phyloP scores from a whole-genome alignment of 35 echinoderm and acorn worm genomes.

The Apostichopus japonicus region DNA sequence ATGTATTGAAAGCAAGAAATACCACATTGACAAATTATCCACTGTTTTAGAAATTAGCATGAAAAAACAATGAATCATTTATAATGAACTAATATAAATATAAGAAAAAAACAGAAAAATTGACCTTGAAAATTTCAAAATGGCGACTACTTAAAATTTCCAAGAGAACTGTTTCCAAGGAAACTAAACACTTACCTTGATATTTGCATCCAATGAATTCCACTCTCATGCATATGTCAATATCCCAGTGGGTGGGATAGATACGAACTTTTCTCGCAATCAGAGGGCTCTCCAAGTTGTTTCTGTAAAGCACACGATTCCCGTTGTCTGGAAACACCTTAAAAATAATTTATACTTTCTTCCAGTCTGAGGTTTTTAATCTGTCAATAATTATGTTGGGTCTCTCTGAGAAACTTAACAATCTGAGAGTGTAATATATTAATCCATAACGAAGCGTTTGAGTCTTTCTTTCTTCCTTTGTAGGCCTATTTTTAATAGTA shows the following conservation, averaged over 20 bases:
- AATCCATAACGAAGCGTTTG: too few species aligned
- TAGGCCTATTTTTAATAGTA: background rate
- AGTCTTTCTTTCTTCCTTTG: background rate
- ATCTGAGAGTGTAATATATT: background rate
- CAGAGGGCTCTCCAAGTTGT: slow-evolving; percentile 57
- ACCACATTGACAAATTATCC: too few species aligned
- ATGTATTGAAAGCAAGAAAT: too few species aligned
- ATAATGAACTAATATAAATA: too few species aligned
- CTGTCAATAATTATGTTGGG: too few species aligned
- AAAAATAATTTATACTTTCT: background rate
- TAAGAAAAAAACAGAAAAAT: too few species aligned
- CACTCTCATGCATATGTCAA: slow-evolving; percentile 67
- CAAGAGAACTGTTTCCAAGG: too few species aligned
- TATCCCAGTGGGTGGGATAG: slow-evolving; percentile 42
- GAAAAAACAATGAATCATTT: too few species aligned
- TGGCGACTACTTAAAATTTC: too few species aligned
- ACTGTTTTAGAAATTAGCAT: too few species aligned
- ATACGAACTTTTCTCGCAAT: slow-evolving; percentile 62
- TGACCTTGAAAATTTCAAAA: too few species aligned
- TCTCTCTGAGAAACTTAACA: background rate
- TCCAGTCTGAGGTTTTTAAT: too few species aligned
- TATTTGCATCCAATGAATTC: slow-evolving; percentile 89
- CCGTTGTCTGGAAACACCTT: slow-evolving; percentile 74
- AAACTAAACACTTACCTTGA: slow-evolving; percentile 61
- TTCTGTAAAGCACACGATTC: slow-evolving; percentile 50